Conservation (phyloP, 2,797 vertebrate species). For the Loriculus beryllinus region DNA sequence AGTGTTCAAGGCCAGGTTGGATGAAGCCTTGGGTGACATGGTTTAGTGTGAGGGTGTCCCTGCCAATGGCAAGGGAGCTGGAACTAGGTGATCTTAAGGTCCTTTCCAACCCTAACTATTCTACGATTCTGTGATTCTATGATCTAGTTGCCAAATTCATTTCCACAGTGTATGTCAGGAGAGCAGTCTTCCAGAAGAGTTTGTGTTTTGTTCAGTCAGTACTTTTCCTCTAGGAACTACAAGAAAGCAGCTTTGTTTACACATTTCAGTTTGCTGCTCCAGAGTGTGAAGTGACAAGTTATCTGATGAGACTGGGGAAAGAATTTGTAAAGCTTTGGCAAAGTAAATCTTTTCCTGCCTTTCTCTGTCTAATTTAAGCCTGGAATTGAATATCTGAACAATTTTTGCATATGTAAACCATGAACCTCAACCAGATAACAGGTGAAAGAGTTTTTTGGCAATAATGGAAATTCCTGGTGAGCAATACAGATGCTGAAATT, state of each 20-base stretch:
- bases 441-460: not conserved
- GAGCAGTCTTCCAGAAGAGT: not conserved
- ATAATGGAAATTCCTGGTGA: not conserved
- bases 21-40: too few species aligned
- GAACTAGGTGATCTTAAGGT: too few species aligned
- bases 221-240: not conserved
- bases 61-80: too few species aligned
- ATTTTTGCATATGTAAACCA: not conserved
- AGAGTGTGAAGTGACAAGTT: not conserved
- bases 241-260: constrained; percentile 5
- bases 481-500: not conserved
- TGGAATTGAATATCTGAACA: not conserved
- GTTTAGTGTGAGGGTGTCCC: too few species aligned
- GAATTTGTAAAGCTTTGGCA: not conserved
- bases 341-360: not conserved
- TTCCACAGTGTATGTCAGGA: not conserved
- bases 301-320: not conserved
- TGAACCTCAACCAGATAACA: not conserved
- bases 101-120: too few species aligned
- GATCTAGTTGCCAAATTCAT: not conserved
- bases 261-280: not conserved
- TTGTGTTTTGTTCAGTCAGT: not conserved
- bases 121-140: too few species aligned
- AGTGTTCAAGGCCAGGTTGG: too few species aligned
- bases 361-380: not conserved